Percentiles rank a stretch among this genome's conserved stretches.
Evolutionary conservation across 2,797 vertebrate genomes (phyloP).

Genomic region (Champsocephalus gunnari): DNA sequence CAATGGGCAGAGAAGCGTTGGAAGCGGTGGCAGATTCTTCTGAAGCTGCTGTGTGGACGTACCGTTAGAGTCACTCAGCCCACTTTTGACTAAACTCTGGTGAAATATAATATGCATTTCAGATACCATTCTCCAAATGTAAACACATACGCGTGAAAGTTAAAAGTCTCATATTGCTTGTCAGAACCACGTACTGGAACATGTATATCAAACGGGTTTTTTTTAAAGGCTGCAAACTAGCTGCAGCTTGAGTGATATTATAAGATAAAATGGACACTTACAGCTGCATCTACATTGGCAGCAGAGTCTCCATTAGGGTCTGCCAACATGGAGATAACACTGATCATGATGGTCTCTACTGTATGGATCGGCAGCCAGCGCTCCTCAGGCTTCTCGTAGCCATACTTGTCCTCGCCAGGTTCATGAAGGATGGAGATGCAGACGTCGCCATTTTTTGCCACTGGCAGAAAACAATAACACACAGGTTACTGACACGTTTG

Average conservation of each 20-base stretch:
- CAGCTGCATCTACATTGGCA: conserved; percentile 97
- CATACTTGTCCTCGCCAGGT: conserved; percentile 97
- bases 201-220: not conserved
- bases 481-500: not conserved
- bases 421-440: conserved; percentile 99
- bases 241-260: not conserved
- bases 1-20: no score
- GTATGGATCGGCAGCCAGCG: conserved; percentile 98
- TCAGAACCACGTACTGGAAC: not conserved
- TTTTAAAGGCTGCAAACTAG: not conserved
- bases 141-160: no score
- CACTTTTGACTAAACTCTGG: not conserved
- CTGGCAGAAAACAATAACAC: conserved; percentile 70
- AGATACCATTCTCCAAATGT: not conserved
- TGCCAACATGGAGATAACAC: conserved; percentile 98
- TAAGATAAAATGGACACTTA: conserved; percentile 77
- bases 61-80: not conserved
- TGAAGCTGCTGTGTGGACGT: no score
- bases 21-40: no score
- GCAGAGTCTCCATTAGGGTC: conserved; percentile 98
- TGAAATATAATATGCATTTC: not conserved
- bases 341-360: conserved; percentile 98
- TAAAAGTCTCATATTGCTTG: not conserved
- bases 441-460: conserved; percentile 97
- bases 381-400: conserved; percentile 97